phyloP scores from a whole-genome alignment of 2,113 vertebrate species.

The Psettodes erumei region DNA sequence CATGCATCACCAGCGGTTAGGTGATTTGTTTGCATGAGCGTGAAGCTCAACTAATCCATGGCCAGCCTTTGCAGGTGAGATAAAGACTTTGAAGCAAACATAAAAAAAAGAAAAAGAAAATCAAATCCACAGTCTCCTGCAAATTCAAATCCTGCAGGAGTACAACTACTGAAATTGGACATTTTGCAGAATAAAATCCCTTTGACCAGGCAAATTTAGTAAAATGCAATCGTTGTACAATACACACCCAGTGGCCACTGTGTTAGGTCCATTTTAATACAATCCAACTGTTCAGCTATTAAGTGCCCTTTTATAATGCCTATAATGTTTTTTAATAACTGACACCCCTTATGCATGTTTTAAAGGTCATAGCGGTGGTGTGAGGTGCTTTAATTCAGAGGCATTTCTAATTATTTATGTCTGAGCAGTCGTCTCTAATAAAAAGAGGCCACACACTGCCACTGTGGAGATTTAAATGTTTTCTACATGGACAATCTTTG shows the following conservation, averaged over 20 bases:
- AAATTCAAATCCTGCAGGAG: neutral
- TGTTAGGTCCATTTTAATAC: neutral
- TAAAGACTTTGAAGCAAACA: slow-evolving; percentile 14
- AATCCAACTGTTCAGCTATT: neutral
- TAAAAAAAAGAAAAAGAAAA: neutral
- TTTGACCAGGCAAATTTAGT: neutral
- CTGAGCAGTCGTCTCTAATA: no score
- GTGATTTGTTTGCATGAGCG: slow-evolving; percentile 29
- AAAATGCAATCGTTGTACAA: neutral
- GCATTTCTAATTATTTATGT: no score
- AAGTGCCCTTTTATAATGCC: neutral
- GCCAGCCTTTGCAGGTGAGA: slow-evolving; percentile 43
- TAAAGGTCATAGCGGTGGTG: no score
- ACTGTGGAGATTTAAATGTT: neutral
- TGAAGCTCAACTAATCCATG: slow-evolving; percentile 54
- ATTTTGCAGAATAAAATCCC: neutral
- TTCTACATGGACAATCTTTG: neutral
- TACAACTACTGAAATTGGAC: neutral
- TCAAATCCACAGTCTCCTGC: neutral
- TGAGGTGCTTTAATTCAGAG: no score
- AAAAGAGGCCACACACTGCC: neutral
- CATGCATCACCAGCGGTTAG: slow-evolving; percentile 33
- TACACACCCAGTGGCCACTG: neutral
- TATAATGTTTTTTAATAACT: no score
- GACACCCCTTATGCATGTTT: no score